phyloP scores from a whole-genome alignment of 1,140 invertebrate species.

The Heliconius hewitsoni region DNA sequence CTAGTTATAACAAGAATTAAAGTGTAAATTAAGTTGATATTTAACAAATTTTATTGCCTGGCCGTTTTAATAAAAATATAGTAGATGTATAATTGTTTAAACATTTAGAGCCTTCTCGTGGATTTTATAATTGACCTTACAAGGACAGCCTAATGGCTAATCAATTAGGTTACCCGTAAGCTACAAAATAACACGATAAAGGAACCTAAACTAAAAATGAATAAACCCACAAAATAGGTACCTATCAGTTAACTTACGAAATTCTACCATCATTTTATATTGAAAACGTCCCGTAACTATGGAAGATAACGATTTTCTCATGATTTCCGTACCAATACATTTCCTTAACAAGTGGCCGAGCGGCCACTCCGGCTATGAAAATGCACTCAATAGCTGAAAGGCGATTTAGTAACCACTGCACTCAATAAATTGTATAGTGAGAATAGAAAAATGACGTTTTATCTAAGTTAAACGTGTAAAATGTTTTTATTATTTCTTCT shows the following conservation, averaged over 20 bases:
- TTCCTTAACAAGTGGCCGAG: constrained; percentile 39
- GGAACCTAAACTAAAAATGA: background rate
- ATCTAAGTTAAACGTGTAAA: background rate
- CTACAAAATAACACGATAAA: background rate
- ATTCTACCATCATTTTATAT: background rate
- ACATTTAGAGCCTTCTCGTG: no score
- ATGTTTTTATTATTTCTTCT: background rate
- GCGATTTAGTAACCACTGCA: constrained; percentile 55
- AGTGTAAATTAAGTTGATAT: no score
- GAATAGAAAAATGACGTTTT: constrained; percentile 10
- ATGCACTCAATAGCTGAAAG: constrained; percentile 49
- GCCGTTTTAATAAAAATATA: no score
- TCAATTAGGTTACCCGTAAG: no score
- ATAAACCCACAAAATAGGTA: background rate
- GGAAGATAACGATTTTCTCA: constrained; percentile 7
- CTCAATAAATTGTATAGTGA: constrained; percentile 46
- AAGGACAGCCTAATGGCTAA: no score
- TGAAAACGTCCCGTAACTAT: background rate
- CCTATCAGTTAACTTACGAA: background rate
- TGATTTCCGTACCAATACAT: constrained; percentile 12
- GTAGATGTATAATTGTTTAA: no score
- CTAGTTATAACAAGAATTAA: no score
- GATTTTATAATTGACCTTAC: no score
- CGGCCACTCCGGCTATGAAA: constrained; percentile 62
- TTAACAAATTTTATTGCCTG: no score